A percentile compares a stretch with the other conserved stretches of the same genome.
Evolutionary conservation across 2,113 vertebrate genomes (phyloP).

Genomic region (Platanista minor): DNA sequence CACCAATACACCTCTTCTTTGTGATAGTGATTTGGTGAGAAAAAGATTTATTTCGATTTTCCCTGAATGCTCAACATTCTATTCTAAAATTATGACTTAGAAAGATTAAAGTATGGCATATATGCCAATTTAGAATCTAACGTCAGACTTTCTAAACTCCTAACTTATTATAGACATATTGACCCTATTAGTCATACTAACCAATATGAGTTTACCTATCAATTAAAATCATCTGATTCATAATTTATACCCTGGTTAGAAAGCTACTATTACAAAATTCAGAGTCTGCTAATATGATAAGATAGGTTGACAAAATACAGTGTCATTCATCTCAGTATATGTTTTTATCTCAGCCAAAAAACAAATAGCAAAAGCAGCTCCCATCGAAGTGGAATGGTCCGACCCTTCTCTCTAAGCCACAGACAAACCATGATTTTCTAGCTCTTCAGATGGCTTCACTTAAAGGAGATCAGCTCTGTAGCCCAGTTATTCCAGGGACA

Average conservation of each 20-base stretch:
- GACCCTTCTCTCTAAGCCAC: background rate
- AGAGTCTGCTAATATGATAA: background rate
- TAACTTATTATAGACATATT: background rate
- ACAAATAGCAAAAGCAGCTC: background rate
- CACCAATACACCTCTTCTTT: background rate
- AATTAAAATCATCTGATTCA: background rate
- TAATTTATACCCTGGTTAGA: background rate
- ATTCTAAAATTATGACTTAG: background rate
- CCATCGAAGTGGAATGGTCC: background rate
- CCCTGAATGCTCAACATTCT: background rate
- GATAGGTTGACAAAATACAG: background rate
- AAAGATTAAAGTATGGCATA: background rate
- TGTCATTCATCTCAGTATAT: background rate
- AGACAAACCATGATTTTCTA: background rate
- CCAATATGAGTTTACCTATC: background rate
- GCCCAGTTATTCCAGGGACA: conserved; percentile 8
- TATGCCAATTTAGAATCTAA: background rate
- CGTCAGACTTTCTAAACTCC: background rate
- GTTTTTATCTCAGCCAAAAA: background rate
- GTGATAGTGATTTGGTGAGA: background rate
- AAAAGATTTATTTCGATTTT: rapidly evolving
- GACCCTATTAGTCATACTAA: background rate
- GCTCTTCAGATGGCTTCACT: background rate
- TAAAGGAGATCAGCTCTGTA: background rate
- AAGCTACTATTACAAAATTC: background rate